Conservation (phyloP, 1,140 invertebrate species). For the Microvelia longipes region DNA sequence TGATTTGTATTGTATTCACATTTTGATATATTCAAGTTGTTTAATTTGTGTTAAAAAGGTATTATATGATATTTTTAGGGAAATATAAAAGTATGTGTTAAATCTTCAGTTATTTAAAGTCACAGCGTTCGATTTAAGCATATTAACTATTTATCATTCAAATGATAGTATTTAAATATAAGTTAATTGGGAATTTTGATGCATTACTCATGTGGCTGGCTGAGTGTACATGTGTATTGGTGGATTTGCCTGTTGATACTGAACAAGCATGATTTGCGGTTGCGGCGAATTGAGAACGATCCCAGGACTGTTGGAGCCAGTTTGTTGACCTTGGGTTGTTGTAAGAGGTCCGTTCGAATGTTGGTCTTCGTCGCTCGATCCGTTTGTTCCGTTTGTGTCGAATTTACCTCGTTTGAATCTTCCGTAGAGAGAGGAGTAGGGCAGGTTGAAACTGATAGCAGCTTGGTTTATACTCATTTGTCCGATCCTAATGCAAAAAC, state of each 20-base stretch:
- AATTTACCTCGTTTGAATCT: slow-evolving; percentile 60
- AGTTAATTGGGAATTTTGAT: slow-evolving; percentile 7
- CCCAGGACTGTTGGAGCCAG: not conserved
- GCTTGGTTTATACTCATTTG: slow-evolving; percentile 88
- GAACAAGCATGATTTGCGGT: slow-evolving; percentile 24
- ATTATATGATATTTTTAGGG: too few relatives aligned
- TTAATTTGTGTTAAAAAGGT: too few relatives aligned
- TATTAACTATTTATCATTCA: too few relatives aligned
- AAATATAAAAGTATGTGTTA: too few relatives aligned
- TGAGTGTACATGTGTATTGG: slow-evolving; percentile 22
- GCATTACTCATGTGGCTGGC: slow-evolving; percentile 14
- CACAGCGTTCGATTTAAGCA: too few relatives aligned
- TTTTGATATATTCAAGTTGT: too few relatives aligned
- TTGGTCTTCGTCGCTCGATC: not conserved
- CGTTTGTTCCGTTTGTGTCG: slow-evolving; percentile 29
- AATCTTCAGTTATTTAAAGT: too few relatives aligned
- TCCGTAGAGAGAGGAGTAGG: slow-evolving; percentile 75
- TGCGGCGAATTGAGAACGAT: slow-evolving; percentile 7
- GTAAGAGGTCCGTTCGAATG: not conserved
- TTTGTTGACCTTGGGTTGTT: slow-evolving; percentile 3
- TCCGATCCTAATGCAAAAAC: slow-evolving; percentile 45
- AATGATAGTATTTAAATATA: too few relatives aligned
- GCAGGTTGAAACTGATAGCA: slow-evolving; percentile 78
- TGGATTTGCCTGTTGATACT: slow-evolving; percentile 21
- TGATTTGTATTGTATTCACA: too few relatives aligned